Base-by-base conservation (phyloP, 2,888 invertebrate species). In the Euproctis similis region DNA sequence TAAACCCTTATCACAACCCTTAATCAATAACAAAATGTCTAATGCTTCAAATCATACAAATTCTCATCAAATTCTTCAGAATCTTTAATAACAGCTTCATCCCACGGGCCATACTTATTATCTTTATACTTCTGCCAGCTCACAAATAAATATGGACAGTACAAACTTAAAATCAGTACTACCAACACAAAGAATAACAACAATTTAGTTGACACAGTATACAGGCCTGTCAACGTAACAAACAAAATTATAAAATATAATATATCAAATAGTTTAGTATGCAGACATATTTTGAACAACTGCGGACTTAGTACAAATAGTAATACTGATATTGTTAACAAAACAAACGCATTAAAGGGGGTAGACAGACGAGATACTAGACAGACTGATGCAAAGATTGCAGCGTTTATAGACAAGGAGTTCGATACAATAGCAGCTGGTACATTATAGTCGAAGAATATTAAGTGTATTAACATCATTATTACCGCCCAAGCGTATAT, bases 61-160 rank as follows among this genome's bases (percentile, higher is more conserved):
- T 61, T 66, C 7, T 81, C 80, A 8, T 82, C 77, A 3, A 87
- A 63, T 59, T 84, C 85, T 54, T 87, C 87, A 0, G 86, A 23
- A 72, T 89, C 88, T 55, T 87, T 88, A 40, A 91, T 90, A 49
- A 94, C 81, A 7, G 98, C 98, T 65, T 98, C 98, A 70, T 98
- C 98, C 98, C 98, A 98, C 0, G 98, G 98, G 0, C 98, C 98
- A 71, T 97, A 93, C 39, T 97, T 97, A 70, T 97, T 98, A 55
- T 93, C 91, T 60, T 95, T 96, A 62, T 91, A 90, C 18, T 84
- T 89, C 59, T 94, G 93, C 84, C 91, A 92, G 28, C 74, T 80
- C 0, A 93, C 89, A 75, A 94, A 96, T 63, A 90, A 87, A 2
- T 87, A 61, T 0, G 95, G 95, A 59, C 92, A 94, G 26, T 91